These are phyloP conservation scores for Ciona savignyi DNA, from an alignment of 23 tunicate species.

Conservation along the genomic window DNA sequence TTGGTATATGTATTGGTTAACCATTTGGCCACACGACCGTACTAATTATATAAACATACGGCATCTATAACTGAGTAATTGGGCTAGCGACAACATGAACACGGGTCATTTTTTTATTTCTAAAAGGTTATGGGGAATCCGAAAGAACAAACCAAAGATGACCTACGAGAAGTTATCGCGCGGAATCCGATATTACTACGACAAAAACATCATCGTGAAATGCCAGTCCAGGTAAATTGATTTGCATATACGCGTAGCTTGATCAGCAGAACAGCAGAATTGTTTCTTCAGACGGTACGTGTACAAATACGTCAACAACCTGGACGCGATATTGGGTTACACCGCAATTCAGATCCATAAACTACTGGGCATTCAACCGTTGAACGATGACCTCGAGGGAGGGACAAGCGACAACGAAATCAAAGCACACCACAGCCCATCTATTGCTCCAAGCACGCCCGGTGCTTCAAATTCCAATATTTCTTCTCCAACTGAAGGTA, in stretches of 20 bases:
- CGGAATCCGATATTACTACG: constrained; percentile 88
- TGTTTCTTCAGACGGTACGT: constrained; percentile 66
- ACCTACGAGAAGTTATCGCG: constrained; percentile 87
- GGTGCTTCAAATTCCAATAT: too few relatives aligned
- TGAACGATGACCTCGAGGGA: constrained; percentile 29
- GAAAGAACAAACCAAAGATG: constrained; percentile 92
- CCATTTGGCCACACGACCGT: too few relatives aligned
- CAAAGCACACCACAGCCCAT: too few relatives aligned
- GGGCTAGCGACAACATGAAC: too few relatives aligned
- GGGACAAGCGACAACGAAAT: not conserved
- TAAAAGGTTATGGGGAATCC: constrained; percentile 76
- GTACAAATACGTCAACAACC: constrained; percentile 79
- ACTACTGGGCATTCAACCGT: constrained; percentile 70
- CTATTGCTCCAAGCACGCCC: too few relatives aligned
- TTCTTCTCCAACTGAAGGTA: too few relatives aligned
- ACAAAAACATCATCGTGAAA: constrained; percentile 83
- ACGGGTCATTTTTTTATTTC: not conserved
- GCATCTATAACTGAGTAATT: too few relatives aligned
- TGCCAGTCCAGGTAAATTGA: constrained; percentile 69
- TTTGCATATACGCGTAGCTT: too few relatives aligned
- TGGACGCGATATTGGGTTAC: constrained; percentile 52
- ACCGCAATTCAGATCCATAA: constrained; percentile 55
- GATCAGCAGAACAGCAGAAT: too few relatives aligned
- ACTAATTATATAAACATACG: too few relatives aligned
- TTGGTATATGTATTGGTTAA: too few relatives aligned